Conservation (phyloP, 2,888 invertebrate species). For the Habroteleia sp. region DNA sequence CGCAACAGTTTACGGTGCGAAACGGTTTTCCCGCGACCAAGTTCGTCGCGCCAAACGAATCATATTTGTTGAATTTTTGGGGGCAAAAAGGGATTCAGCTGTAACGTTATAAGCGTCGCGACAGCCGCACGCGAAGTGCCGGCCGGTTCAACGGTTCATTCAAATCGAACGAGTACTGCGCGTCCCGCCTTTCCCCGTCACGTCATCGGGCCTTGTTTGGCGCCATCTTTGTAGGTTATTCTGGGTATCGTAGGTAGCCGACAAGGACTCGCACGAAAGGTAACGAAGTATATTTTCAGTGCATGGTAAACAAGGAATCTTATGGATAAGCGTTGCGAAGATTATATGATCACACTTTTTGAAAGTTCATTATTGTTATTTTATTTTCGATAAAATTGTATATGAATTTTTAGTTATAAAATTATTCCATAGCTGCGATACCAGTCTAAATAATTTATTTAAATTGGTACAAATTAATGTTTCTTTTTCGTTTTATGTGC, state of each 20-base stretch:
- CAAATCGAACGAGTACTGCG: constrained; percentile 57
- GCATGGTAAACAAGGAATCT: neutral
- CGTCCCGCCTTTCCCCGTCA: constrained; percentile 57
- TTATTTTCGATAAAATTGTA: too few species aligned
- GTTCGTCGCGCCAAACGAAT: constrained; percentile 24
- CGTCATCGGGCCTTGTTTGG: constrained; percentile 6
- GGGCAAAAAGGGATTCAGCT: constrained; percentile 10
- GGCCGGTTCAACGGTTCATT: constrained; percentile 63
- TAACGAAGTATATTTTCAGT: too few species aligned
- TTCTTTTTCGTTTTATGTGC: too few species aligned
- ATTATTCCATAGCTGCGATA: too few species aligned
- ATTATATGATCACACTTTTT: too few species aligned
- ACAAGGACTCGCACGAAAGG: too few species aligned
- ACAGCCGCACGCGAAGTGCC: constrained; percentile 78
- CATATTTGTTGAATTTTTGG: constrained; percentile 45
- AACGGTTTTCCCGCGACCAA: constrained; percentile 11
- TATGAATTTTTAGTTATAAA: too few species aligned
- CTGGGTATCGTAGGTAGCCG: neutral
- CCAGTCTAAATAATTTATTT: too few species aligned
- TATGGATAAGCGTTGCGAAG: too few species aligned
- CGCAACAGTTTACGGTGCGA: constrained; percentile 2
- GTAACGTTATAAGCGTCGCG: constrained; percentile 71
- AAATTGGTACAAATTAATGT: too few species aligned
- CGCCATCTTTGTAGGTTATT: constrained; percentile 31
- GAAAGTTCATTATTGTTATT: too few species aligned